Conservation (phyloP, 2,797 vertebrate species). For the Poeciliopsis infans region DNA sequence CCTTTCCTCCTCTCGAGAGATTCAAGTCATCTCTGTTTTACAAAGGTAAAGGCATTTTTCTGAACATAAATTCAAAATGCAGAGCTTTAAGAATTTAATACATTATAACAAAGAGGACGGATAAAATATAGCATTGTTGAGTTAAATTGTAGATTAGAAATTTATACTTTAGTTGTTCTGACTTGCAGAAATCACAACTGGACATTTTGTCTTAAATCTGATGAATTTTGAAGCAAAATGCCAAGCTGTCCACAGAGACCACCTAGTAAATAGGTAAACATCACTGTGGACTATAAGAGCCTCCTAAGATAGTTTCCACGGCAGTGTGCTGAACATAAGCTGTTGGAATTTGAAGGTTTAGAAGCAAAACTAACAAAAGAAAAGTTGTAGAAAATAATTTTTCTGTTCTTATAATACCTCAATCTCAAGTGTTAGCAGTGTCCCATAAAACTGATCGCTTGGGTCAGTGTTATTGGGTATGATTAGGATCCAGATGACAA, state of each 20-base stretch:
- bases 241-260: slow-evolving; percentile 18
- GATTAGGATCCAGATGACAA: not conserved
- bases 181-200: not conserved
- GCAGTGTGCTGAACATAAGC: slow-evolving; percentile 12
- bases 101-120: not conserved
- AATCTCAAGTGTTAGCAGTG: not conserved
- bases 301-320: slow-evolving; percentile 1
- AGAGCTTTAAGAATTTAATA: not conserved
- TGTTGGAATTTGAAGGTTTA: slow-evolving; percentile 1
- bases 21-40: not conserved
- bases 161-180: not conserved
- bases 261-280: slow-evolving; percentile 37
- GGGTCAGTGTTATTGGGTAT: not conserved
- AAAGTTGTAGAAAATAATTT: not conserved
- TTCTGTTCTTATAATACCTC: not conserved
- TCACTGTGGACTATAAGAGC: slow-evolving; percentile 6
- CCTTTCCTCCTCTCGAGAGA: not conserved
- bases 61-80: not conserved
- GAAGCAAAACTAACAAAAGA: not conserved
- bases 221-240: slow-evolving; percentile 1
- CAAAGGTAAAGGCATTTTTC: not conserved
- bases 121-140: not conserved
- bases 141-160: not conserved
- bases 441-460: not conserved
- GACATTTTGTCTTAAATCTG: not conserved